phyloP scores from a whole-genome alignment of 2,797 vertebrate genomes.

The Hozukius guyotensis region DNA sequence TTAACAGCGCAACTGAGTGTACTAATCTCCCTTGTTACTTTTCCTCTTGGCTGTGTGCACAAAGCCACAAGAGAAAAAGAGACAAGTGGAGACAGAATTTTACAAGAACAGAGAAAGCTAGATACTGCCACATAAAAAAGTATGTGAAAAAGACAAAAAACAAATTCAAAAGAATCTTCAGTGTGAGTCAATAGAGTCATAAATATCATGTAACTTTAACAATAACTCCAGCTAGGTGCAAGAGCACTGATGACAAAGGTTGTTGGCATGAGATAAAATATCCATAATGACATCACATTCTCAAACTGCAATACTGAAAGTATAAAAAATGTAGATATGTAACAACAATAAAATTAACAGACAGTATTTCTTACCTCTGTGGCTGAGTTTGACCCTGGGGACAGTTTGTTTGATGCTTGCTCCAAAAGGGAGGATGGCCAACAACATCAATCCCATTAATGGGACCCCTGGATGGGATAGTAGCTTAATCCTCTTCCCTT shows the following conservation, averaged over 20 bases:
- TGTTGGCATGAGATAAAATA: background rate
- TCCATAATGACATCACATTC: background rate
- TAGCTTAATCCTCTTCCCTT: slow-evolving; percentile 71
- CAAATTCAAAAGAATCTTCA: background rate
- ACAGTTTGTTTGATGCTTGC: slow-evolving; percentile 89
- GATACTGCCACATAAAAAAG: background rate
- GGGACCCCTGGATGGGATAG: slow-evolving; percentile 71
- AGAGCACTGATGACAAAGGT: background rate
- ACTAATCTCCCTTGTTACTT: background rate
- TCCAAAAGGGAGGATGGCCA: slow-evolving; percentile 80
- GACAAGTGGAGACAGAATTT: background rate
- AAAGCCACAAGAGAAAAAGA: slow-evolving; percentile 10
- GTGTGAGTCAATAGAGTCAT: background rate
- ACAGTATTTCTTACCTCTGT: slow-evolving; percentile 89
- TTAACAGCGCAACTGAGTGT: slow-evolving; percentile 5
- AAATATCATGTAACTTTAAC: background rate
- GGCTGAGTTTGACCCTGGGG: slow-evolving; percentile 91
- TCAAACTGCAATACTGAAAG: background rate
- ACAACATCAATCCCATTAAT: slow-evolving; percentile 81
- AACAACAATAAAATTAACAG: background rate
- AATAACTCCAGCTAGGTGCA: background rate
- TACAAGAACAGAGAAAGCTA: background rate
- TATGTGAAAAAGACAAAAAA: background rate
- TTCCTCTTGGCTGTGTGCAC: background rate
- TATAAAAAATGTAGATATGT: background rate